A percentile compares a stretch with the other conserved stretches of the same genome.
phyloP scores from a whole-genome alignment of 2,113 vertebrate genomes.

The Excalfactoria chinensis region DNA sequence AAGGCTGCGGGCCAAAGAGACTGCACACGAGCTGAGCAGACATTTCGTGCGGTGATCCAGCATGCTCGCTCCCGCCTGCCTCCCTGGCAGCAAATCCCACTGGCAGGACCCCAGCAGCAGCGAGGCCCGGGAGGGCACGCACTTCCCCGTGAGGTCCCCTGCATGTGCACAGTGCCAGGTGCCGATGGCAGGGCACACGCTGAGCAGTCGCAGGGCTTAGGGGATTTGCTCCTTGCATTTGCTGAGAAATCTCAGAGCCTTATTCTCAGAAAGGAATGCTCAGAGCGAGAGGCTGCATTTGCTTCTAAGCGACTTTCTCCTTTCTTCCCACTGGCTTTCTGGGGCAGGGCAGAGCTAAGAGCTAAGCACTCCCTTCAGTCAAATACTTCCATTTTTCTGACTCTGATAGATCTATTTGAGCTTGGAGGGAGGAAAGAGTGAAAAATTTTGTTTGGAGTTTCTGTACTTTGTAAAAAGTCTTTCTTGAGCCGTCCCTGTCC shows the following conservation, averaged over 20 bases:
- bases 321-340: not conserved
- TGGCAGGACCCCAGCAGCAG: not conserved
- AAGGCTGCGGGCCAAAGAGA: not conserved
- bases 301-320: not conserved
- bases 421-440: not conserved
- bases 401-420: not conserved
- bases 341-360: not conserved
- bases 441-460: not conserved
- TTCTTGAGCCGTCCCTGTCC: not conserved
- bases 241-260: not conserved
- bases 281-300: not conserved
- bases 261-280: not conserved
- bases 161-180: not conserved
- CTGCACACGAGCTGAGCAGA: slow-evolving; percentile 45
- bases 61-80: rapidly evolving
- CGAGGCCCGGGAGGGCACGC: not conserved
- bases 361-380: not conserved
- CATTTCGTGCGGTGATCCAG: not conserved
- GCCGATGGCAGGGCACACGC: not conserved
- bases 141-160: not conserved
- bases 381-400: not conserved
- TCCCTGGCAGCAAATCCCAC: not conserved
- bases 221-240: not conserved
- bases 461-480: not conserved
- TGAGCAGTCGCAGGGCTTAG: not conserved